Evolutionary conservation across 2,888 invertebrate species (phyloP).

Genomic region (Drosophila atripex): DNA sequence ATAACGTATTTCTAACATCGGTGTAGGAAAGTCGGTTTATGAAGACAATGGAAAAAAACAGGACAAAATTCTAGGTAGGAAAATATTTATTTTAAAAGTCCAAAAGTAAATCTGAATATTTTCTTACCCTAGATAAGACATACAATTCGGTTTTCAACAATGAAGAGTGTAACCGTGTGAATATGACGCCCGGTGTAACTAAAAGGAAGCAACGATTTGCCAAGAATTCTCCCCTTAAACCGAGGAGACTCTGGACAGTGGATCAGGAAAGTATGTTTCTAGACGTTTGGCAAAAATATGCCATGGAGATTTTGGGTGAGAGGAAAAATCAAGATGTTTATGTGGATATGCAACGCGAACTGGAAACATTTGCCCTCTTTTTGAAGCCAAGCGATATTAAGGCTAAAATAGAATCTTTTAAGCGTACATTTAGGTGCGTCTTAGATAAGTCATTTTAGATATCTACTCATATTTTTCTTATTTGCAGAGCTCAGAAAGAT

Average conservation of each 20-base stretch:
- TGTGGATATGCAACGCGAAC: constrained; percentile 38
- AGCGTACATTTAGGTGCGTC: constrained; percentile 46
- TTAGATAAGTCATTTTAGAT: fast-evolving
- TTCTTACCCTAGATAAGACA: not conserved
- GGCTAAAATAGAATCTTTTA: constrained; percentile 41
- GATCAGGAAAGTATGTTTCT: constrained; percentile 45
- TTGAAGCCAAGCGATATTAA: constrained; percentile 25
- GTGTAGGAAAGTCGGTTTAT: constrained; percentile 12
- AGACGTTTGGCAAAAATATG: constrained; percentile 42
- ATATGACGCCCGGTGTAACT: not conserved
- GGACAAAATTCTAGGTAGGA: not conserved
- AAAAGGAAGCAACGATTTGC: not conserved
- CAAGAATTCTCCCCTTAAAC: not conserved
- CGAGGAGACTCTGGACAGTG: constrained; percentile 32
- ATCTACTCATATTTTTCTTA: not conserved
- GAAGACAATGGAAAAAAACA: not conserved
- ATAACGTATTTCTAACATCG: not conserved
- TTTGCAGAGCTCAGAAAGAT: constrained; percentile 24
- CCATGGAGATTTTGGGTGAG: constrained; percentile 7
- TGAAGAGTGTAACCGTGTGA: not conserved
- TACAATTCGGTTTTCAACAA: constrained; percentile 5
- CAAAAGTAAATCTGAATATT: too few species aligned
- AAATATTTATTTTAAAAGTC: too few species aligned
- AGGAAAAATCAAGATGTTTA: constrained; percentile 16
- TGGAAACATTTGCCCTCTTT: constrained; percentile 15